Base-by-base conservation (phyloP, 2,113 vertebrate species). In the Caranx ignobilis region DNA sequence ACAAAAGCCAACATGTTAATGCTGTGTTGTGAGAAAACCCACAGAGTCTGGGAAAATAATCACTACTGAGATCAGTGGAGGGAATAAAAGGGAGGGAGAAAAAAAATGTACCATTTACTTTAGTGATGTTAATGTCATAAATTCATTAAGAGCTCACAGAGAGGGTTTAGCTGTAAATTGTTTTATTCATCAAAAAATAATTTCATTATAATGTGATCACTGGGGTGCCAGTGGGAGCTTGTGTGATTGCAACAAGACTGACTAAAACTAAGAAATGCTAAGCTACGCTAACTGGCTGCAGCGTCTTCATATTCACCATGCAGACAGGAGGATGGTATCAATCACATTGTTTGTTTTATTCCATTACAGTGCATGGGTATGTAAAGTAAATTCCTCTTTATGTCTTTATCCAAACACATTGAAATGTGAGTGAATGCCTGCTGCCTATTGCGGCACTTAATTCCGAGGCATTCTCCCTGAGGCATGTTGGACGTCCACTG, bases 401-500 rank as follows among this genome's bases (percentile, higher is more conserved):
- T 16, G 15, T 48, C 13, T 79, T 81, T 77, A 63, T 60, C 48
- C 19, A 61, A 62, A 71, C 48, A 79, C 35, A 55, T 41, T 67
- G 47, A 82, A 75, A 82, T 61, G 41, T 56, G 56, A 79, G 72
- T 37, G 80, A 75, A 86, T 18, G 32, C 75, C 39, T 68, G 47
- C 9, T 66, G 57, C 66, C 71, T 18, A 57, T 63, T 65, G 50
- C 50, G 3, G 82, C 71, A 75, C 87, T 84, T 85, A 41, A 52
- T 45, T 85, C 56, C 31, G 79, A 63, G 57, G 65, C 64, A 37
- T 69, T 62, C 43, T 88, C 85, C 87, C 88, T 4, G 32, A 47
- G 83, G 82, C 72, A 54, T 13, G 69, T 11, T 47, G 57, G 66
- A 61, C 56, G 62, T 92, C 93, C 83, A n/a, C 62, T 39, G 89